Conservation (phyloP, 2,888 invertebrate species). For the Syrphus vitripennis region DNA sequence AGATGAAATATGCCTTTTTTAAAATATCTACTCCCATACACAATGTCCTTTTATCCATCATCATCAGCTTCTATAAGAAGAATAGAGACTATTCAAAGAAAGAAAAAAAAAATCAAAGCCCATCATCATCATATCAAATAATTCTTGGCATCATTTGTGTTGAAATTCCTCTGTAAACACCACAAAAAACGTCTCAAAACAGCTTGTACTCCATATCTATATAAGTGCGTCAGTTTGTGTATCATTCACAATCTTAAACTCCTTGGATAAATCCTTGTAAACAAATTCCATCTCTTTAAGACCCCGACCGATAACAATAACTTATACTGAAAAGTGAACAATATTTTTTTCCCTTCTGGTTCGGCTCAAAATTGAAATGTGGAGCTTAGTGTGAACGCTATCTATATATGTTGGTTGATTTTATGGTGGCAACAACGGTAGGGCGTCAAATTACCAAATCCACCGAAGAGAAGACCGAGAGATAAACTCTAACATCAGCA, state of each 20-base stretch:
- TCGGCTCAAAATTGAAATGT: conserved; percentile 58
- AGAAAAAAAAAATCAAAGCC: conserved; percentile 25
- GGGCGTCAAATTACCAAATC: conserved; percentile 70
- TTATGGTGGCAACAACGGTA: conserved; percentile 45
- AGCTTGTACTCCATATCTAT: background rate
- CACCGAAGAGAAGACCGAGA: conserved; percentile 17
- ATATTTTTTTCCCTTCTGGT: background rate
- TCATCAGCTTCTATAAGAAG: background rate
- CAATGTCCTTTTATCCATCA: conserved; percentile 52
- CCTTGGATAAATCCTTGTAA: conserved; percentile 63
- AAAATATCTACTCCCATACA: background rate
- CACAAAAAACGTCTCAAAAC: conserved; percentile 7
- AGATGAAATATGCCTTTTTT: conserved; percentile 65
- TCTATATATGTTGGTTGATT: conserved; percentile 25
- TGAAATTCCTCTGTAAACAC: conserved; percentile 46
- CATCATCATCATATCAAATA: conserved; percentile 46
- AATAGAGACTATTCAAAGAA: background rate
- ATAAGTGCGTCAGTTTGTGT: conserved; percentile 25
- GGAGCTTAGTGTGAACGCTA: conserved; percentile 63
- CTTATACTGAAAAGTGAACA: conserved; percentile 62
- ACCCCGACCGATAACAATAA: conserved; percentile 47
- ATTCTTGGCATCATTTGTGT: conserved; percentile 47
- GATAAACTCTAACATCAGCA: conserved; percentile 57
- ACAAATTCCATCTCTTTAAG: conserved; percentile 62
- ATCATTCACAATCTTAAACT: conserved; percentile 65